Evolutionary conservation across 2,888 invertebrate genomes (phyloP).

Genomic region (Cepaea hortensis): DNA sequence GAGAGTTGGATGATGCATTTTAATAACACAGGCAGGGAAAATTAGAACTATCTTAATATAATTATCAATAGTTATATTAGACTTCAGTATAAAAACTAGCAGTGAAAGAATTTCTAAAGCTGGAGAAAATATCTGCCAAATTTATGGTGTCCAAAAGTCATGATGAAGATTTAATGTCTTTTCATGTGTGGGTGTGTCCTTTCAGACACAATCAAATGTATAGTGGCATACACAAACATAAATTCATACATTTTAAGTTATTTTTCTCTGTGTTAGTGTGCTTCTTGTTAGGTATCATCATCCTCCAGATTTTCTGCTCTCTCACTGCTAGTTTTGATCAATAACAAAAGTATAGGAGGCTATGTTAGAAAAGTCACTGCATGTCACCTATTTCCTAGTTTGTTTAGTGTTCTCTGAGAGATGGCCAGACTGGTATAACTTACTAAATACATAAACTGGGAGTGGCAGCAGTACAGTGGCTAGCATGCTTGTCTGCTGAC

Average conservation of each 20-base stretch:
- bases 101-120: background rate
- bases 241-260: background rate
- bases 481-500: too few relatives aligned
- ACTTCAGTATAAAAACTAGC: constrained; percentile 7
- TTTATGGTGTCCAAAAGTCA: too few relatives aligned
- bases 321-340: constrained; percentile 4
- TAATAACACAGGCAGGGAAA: too few relatives aligned
- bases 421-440: too few relatives aligned
- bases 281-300: too few relatives aligned
- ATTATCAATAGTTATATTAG: background rate
- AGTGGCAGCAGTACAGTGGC: too few relatives aligned
- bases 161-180: background rate
- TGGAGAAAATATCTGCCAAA: background rate
- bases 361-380: background rate
- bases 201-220: background rate
- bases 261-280: background rate
- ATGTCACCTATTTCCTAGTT: too few relatives aligned
- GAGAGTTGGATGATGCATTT: too few relatives aligned
- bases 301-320: background rate
- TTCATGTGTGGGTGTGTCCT: background rate
- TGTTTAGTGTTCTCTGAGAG: too few relatives aligned
- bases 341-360: background rate
- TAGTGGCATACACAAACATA: background rate
- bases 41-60: background rate
- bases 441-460: too few relatives aligned